Evolutionary conservation across 64 coral and sea anemone genomes (phyloP).

Genomic region (Montipora foliosa): DNA sequence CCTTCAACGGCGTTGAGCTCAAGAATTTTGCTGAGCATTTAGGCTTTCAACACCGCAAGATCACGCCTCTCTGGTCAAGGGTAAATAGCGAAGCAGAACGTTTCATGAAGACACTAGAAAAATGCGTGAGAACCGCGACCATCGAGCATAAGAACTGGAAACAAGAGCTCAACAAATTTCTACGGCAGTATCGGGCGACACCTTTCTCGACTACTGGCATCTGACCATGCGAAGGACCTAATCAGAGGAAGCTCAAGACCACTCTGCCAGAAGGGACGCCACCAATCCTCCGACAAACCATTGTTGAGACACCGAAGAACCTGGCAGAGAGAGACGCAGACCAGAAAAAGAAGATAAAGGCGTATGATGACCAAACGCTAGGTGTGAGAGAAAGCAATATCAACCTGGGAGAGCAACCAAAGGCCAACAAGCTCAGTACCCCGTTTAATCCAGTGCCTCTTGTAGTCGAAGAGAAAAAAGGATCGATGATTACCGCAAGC

Average conservation of each 20-base stretch:
- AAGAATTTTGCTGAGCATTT: constrained; percentile 24
- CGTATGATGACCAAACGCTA: no score
- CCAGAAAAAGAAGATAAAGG: neutral
- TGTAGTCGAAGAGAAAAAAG: no score
- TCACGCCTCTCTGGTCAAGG: constrained; percentile 26
- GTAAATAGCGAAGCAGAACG: constrained; percentile 39
- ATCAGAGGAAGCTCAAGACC: constrained; percentile 69
- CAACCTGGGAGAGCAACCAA: no score
- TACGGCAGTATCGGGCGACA: constrained; percentile 10
- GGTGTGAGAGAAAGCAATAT: no score
- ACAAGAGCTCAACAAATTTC: constrained; percentile 46
- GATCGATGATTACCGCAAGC: no score
- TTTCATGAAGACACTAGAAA: constrained; percentile 36
- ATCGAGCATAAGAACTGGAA: constrained; percentile 70
- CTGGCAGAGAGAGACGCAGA: neutral
- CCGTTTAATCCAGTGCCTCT: no score
- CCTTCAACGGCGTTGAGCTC: constrained; percentile 47
- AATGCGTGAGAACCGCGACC: constrained; percentile 30
- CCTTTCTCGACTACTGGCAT: constrained; percentile 61
- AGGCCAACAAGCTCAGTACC: no score
- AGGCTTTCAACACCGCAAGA: constrained; percentile 39
- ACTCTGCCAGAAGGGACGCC: constrained; percentile 61
- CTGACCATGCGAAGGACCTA: constrained; percentile 74
- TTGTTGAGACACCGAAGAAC: neutral
- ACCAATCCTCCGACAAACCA: neutral